Evolutionary conservation across 2,888 invertebrate species (phyloP), one percentile per base, ranked within the genome.

Genomic region (Acronicta leporina): DNA sequence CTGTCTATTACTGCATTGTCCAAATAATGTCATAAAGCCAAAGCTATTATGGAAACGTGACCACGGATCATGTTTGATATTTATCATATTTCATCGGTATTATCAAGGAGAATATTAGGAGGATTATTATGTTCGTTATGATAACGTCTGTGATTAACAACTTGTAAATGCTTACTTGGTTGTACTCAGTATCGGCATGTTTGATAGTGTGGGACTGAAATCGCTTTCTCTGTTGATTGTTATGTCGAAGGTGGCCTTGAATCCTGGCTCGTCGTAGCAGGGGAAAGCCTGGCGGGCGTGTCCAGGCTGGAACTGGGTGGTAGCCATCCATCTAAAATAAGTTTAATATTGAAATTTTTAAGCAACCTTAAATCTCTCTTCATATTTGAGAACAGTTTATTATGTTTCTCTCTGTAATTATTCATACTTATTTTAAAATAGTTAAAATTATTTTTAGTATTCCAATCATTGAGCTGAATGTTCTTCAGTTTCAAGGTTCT

Each of bases 181-280:
- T 0, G 46, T 69, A 0, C 13, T 46, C 49, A 76, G 86, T n/a
- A 95, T 85, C 1, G 96, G 96, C 97, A 96, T 97, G 82, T 97
- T 97, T 8, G 97, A 96, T 51, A 96, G 85, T 0, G 95, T 92
- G 0, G 88, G 86, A 10, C 91, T 94, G 84, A 95, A 95, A 55
- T 87, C 87, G 0, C 71, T 58, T 15, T 95, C 94, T 73, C 96
- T 95, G 6, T 95, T 94, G 50, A 98, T 95, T 53, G 95, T 96
- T 25, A 98, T 95, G 8, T 95, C 95, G 71, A 98, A 98, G 6
- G 91, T 95, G 0, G 98, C 97, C 84, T 98, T 98, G 82, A 97
- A 97, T 14, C 95, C 95, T 2, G 98, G 98, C 73, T 98, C 98
- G 80, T 98, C 98, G 81, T 97, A 97, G 85, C 98, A 98, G 7